Conservation (phyloP, 2,797 vertebrate genomes). For the Geotrypetes seraphini region DNA sequence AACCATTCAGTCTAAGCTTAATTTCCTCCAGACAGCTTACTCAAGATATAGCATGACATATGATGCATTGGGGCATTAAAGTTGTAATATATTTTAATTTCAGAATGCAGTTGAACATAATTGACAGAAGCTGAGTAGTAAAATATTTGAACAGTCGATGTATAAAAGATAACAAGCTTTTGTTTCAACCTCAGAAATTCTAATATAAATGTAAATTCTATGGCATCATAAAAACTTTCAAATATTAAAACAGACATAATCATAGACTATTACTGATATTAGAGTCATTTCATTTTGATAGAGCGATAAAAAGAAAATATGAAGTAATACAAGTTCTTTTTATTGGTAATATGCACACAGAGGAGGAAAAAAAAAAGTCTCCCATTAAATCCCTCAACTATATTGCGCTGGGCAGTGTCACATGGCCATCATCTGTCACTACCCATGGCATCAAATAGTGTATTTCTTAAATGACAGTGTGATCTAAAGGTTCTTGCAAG, state of each 20-base stretch:
- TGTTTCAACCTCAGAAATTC: background rate
- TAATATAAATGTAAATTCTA: constrained; percentile 17
- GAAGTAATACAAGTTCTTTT: background rate
- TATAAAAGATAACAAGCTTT: constrained; percentile 1
- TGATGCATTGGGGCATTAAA: background rate
- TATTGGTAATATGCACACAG: background rate
- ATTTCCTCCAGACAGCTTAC: background rate
- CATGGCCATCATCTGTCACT: too few species aligned
- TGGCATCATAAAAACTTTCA: background rate
- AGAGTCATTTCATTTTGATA: background rate
- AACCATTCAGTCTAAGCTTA: background rate
- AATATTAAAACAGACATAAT: constrained; percentile 1
- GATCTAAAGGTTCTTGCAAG: too few species aligned
- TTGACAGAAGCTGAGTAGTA: background rate
- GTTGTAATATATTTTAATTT: background rate
- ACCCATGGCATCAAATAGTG: too few species aligned
- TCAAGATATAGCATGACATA: background rate
- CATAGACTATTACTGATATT: background rate
- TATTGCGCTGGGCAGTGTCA: background rate
- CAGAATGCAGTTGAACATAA: background rate
- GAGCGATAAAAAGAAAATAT: background rate
- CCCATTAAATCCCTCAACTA: background rate
- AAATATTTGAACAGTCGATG: constrained; percentile 11
- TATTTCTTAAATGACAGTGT: background rate
- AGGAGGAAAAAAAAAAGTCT: background rate